Conservation (phyloP, 2,888 invertebrate species). For the Heliconius aoede region DNA sequence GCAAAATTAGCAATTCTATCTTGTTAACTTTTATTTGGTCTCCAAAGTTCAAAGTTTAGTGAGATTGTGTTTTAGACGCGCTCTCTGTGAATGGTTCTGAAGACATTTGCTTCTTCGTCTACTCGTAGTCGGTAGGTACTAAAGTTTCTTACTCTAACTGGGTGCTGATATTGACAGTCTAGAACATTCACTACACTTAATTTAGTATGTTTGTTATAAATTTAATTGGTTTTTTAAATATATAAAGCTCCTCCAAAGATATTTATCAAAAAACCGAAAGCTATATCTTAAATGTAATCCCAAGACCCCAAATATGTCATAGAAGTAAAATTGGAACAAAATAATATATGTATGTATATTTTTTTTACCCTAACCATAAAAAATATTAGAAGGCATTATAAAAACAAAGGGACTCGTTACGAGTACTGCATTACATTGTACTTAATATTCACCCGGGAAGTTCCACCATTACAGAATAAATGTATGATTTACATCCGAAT, state of each 20-base stretch:
- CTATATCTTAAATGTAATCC: not conserved
- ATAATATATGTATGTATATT: not conserved
- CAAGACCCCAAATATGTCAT: not conserved
- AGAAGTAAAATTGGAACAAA: not conserved
- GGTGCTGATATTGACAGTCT: constrained; percentile 51
- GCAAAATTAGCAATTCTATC: constrained; percentile 4
- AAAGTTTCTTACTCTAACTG: constrained; percentile 50
- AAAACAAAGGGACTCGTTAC: constrained; percentile 43
- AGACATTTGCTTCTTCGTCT: constrained; percentile 51
- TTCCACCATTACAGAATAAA: constrained; percentile 67
- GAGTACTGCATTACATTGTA: constrained; percentile 40
- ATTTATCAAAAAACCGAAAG: not conserved
- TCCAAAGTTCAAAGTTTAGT: constrained; percentile 49
- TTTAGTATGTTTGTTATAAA: constrained; percentile 29
- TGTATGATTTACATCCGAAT: constrained; percentile 76
- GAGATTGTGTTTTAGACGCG: constrained; percentile 53
- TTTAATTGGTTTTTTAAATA: not conserved
- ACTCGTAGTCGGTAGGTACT: constrained; percentile 47
- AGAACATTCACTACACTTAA: constrained; percentile 40
- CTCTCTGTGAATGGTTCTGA: constrained; percentile 45
- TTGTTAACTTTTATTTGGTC: constrained; percentile 23
- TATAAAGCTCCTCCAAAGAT: constrained; percentile 11
- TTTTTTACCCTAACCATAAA: constrained; percentile 25
- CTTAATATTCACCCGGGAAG: constrained; percentile 62
- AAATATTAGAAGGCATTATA: constrained; percentile 39